Evolutionary conservation across 2,888 invertebrate genomes (phyloP).

Genomic region (Melipona beecheii): DNA sequence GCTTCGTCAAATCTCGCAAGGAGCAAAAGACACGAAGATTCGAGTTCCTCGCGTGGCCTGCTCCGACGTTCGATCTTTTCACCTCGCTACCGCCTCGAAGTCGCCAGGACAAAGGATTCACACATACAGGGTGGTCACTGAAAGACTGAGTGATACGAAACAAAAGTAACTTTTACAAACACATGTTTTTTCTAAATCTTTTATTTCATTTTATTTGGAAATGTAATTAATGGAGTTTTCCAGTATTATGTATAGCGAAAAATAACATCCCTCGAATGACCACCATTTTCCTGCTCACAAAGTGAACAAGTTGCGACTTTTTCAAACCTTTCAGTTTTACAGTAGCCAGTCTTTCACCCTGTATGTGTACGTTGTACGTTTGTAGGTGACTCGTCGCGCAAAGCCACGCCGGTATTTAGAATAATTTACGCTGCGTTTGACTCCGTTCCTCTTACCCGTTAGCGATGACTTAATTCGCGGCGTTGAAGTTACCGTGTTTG

Average conservation of each 20-base stretch:
- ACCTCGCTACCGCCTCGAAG: not conserved
- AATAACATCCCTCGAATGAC: too few species aligned
- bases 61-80: not conserved
- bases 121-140: too few species aligned
- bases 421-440: conserved; percentile 8
- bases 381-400: not conserved
- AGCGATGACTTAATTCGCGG: conserved; percentile 42
- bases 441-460: not conserved
- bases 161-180: too few species aligned
- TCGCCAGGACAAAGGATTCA: not conserved
- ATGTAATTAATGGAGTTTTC: too few species aligned
- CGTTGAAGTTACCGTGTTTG: conserved; percentile 40
- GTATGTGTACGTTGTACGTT: not conserved
- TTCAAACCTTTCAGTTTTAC: not conserved
- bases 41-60: not conserved
- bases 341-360: not conserved
- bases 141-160: too few species aligned
- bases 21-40: not conserved
- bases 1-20: not conserved
- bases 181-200: too few species aligned
- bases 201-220: too few species aligned
- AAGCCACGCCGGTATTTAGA: conserved; percentile 20
- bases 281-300: too few species aligned
- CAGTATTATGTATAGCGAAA: too few species aligned
- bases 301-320: not conserved